phyloP scores from a whole-genome alignment of 2,888 invertebrate genomes.

The Dinocampus coccinellae region DNA sequence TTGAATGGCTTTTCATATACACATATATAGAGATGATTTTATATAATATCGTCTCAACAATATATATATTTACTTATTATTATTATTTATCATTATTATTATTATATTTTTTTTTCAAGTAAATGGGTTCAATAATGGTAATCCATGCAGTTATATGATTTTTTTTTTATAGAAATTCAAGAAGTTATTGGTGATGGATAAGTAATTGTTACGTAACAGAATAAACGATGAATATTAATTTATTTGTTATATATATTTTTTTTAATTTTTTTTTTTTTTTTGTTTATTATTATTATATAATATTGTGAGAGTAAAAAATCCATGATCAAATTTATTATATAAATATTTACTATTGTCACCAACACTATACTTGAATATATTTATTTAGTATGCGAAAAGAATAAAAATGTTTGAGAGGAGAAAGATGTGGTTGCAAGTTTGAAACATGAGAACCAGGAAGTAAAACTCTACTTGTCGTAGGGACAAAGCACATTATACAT shows the following conservation, averaged over 20 bases:
- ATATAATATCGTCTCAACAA: background rate
- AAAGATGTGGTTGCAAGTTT: background rate
- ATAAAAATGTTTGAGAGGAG: background rate
- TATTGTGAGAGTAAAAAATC: too few species aligned
- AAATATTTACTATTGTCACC: background rate
- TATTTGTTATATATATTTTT: too few species aligned
- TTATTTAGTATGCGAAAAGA: background rate
- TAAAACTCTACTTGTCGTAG: slow-evolving; percentile 2
- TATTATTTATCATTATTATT: too few species aligned
- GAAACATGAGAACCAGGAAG: slow-evolving; percentile 17
- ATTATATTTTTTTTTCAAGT: background rate
- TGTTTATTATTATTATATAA: too few species aligned
- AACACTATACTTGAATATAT: background rate
- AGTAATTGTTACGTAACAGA: background rate
- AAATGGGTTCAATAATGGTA: background rate
- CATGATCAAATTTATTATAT: too few species aligned
- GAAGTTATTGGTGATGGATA: background rate
- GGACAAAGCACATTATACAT: background rate
- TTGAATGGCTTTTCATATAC: background rate
- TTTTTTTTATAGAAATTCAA: background rate
- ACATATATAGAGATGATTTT: background rate
- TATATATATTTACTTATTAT: background rate
- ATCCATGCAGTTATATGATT: background rate
- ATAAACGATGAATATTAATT: background rate
- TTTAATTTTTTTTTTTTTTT: too few species aligned